Percentiles rank a stretch among this genome's conserved stretches.
Evolutionary conservation across 23 tunicate genomes (phyloP).

Genomic region (Styela clava): DNA sequence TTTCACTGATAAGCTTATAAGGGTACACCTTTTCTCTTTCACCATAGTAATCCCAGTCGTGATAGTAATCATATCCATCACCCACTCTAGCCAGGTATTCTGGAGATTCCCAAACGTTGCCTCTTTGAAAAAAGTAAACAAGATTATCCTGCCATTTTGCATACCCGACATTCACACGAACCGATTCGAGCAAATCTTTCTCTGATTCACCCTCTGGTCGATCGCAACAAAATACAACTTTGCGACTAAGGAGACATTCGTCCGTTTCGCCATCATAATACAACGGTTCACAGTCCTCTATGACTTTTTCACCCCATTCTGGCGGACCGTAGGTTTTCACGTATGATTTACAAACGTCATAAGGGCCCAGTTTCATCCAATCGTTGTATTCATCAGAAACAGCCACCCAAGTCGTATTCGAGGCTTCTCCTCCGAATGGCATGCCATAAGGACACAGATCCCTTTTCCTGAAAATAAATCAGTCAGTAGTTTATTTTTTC

Average conservation of each 20-base stretch:
- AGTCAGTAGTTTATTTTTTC: no score
- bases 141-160: background rate
- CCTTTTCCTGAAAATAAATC: background rate
- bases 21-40: background rate
- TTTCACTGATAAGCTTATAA: background rate
- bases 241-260: background rate
- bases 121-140: background rate
- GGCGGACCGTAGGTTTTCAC: background rate
- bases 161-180: background rate
- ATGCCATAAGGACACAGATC: background rate
- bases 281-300: background rate
- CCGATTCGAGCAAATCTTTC: background rate
- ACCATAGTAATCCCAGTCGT: background rate
- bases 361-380: background rate
- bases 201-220: background rate
- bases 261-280: background rate
- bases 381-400: background rate
- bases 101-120: background rate
- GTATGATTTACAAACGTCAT: background rate
- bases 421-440: background rate
- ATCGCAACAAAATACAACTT: background rate
- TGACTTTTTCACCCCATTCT: background rate
- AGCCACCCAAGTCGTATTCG: background rate
- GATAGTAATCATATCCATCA: background rate
- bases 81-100: background rate